A percentile compares a stretch with the other conserved stretches of the same genome.
These are phyloP conservation scores for Heliconius hewitsoni DNA, from an alignment of 1,140 invertebrate species.

Conservation along the genomic window DNA sequence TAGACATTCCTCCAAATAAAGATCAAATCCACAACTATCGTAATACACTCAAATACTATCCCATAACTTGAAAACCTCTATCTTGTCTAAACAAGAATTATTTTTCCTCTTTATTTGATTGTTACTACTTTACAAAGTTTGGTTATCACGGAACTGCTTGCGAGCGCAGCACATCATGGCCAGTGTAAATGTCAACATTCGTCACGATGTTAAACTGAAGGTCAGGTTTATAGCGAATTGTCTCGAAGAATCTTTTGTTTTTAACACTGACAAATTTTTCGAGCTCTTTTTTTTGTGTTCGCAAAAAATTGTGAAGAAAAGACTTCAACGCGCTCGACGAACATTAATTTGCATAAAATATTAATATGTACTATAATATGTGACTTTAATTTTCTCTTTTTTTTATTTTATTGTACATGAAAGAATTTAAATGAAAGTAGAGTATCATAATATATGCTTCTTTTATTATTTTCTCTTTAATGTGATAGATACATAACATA, in stretches of 20 bases:
- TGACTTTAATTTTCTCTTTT: too few relatives aligned
- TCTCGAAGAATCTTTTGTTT: constrained; percentile 2
- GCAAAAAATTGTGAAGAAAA: not conserved
- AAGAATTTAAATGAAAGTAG: too few relatives aligned
- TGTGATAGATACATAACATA: too few relatives aligned
- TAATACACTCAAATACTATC: not conserved
- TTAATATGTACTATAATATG: too few relatives aligned
- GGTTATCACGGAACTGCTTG: constrained; percentile 21
- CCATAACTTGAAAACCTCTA: not conserved
- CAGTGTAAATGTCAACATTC: constrained; percentile 24
- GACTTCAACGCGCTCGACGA: not conserved
- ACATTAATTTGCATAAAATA: not conserved
- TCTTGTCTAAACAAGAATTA: not conserved
- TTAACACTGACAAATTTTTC: not conserved
- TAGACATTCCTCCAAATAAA: not conserved
- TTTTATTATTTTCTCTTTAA: too few relatives aligned
- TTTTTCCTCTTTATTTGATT: constrained; percentile 8
- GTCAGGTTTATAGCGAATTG: not conserved
- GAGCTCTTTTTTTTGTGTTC: not conserved
- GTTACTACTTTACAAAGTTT: constrained; percentile 7
- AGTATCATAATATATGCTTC: too few relatives aligned
- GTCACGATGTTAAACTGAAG: constrained; percentile 26
- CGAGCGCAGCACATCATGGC: constrained; percentile 13
- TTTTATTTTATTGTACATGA: too few relatives aligned
- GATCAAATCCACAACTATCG: not conserved